Base-by-base conservation (phyloP, 2,113 vertebrate species). In the Chaenogobius annularis region DNA sequence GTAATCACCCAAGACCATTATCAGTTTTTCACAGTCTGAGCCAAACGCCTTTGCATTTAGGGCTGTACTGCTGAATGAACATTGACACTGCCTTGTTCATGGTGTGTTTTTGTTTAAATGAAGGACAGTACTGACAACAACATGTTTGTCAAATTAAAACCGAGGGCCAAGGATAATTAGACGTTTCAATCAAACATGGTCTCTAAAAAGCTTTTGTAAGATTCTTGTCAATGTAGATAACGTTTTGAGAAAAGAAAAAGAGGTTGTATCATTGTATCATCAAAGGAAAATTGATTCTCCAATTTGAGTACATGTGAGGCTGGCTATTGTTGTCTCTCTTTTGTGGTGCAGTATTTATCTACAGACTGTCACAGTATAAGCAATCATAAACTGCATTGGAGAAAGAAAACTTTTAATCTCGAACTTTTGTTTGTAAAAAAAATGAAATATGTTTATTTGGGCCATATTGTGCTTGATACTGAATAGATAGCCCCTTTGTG, bases 1-100 rank as follows among this genome's bases (percentile, higher is more conserved):
- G 74, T 69, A 82, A 78, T 37, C 73, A 47, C 59, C 61, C 23
- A n/a, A 54, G 70, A 85, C 85, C 77, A 73, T 86, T 88, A 87
- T 86, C 87, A 70, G 78, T n/a, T 50, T 72, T 66, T 50, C 68
- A 64, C 82, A 86, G 85, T 55, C 77, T 43, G 66, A 71, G 63
- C 70, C 54, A 61, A 75, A 70, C 55, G 62, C 66, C 44, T 44
- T 8, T 35, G 69, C 77, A 64, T 80, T 70, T 62, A 22, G 58
- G 5, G 70, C 59, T 82, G 79, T 75, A 68, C 14, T 77, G 79
- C 81, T 61, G 43, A 37, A 35, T 35, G 37, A 40, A 40, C 37
- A 40, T 40, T 68, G 20, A 5, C 69, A 59, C 35, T 66, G 74
- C 26, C 47, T 13, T n/a, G 55, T 77, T 48, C 43, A 50, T 22